A percentile compares a stretch with the other conserved stretches of the same genome.
phyloP scores from a whole-genome alignment of 2,888 invertebrate species.

The Cyclophora punctaria region DNA sequence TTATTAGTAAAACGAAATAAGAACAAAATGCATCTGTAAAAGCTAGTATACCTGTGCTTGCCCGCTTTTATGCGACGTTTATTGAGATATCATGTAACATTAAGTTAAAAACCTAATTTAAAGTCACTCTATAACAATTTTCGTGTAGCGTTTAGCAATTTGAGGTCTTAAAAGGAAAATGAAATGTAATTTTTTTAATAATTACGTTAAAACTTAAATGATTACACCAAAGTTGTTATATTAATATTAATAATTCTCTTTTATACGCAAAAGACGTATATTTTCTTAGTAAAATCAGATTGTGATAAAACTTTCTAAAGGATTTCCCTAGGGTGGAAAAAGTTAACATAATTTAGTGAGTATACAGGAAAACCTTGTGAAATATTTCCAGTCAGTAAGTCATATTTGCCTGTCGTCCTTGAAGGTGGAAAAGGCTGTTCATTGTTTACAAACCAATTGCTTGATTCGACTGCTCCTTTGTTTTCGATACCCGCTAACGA shows the following conservation, averaged over 20 bases:
- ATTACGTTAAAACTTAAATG: too few relatives aligned
- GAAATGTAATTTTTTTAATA: too few relatives aligned
- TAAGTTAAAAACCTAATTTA: too few relatives aligned
- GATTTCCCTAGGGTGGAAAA: neutral
- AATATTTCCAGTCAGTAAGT: neutral
- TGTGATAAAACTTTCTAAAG: neutral
- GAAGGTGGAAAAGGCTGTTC: conserved; percentile 4
- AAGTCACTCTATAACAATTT: too few relatives aligned
- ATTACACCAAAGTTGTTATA: too few relatives aligned
- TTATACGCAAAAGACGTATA: neutral
- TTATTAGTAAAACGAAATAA: conserved; percentile 33
- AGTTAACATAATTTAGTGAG: neutral
- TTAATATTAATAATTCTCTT: neutral
- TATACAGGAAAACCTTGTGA: neutral
- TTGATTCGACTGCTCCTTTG: conserved; percentile 41
- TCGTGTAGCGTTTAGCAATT: too few relatives aligned
- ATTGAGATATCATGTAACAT: too few relatives aligned
- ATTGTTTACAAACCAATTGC: conserved; percentile 31
- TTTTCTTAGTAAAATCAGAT: too few relatives aligned
- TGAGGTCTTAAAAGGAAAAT: too few relatives aligned
- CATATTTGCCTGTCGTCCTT: conserved; percentile 2
- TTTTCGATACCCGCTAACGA: conserved; percentile 47
- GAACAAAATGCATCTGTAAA: conserved; percentile 29
- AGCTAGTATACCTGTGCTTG: conserved; percentile 20
- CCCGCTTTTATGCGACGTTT: conserved; percentile 7